A percentile compares a stretch with the other conserved stretches of the same genome.
Evolutionary conservation across 2,888 invertebrate genomes (phyloP).

Genomic region (Callyntrura guangdongensis): DNA sequence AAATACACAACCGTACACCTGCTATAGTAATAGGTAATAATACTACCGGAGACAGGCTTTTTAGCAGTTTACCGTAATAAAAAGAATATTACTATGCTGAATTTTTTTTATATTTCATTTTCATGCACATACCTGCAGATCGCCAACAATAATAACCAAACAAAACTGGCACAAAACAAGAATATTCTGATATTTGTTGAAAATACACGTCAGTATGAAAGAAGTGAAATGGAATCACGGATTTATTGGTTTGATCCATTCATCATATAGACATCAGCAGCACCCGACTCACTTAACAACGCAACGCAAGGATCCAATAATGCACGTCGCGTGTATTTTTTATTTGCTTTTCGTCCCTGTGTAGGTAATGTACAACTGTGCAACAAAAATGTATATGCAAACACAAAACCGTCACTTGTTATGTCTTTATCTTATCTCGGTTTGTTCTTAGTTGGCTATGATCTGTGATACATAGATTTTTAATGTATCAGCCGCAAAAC

Average conservation of each 20-base stretch:
- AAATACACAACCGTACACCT: not conserved
- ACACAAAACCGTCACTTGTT: conserved; percentile 6
- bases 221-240: not conserved
- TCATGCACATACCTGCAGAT: not conserved
- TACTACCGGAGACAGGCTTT: not conserved
- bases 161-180: conserved; percentile 7
- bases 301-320: not conserved
- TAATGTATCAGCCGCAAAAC: not conserved
- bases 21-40: not conserved
- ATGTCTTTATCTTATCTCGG: not conserved
- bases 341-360: not conserved
- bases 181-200: not conserved
- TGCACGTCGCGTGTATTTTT: not conserved
- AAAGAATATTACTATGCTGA: not conserved
- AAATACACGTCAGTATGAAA: not conserved
- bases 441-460: not conserved
- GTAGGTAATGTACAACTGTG: not conserved
- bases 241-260: not conserved
- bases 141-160: not conserved
- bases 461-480: not conserved
- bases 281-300: not conserved
- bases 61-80: not conserved
- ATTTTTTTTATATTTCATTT: not conserved
- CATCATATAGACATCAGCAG: not conserved
- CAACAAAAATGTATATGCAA: not conserved